These are phyloP conservation scores for Macrobrachium rosenbergii DNA, from an alignment of 1,140 invertebrate genomes.

Conservation along the genomic window DNA sequence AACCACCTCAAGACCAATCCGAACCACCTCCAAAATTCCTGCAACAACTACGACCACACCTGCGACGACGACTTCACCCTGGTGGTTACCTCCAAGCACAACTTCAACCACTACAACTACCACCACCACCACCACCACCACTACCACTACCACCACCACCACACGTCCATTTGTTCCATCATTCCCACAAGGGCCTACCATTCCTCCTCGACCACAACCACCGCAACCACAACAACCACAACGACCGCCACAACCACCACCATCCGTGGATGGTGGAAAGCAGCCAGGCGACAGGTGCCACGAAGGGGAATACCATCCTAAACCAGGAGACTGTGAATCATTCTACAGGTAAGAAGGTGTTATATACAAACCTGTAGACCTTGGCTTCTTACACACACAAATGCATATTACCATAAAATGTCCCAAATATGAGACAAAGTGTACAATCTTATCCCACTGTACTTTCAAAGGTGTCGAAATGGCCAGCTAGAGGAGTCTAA, in stretches of 20 bases:
- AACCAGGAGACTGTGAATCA: slow-evolving; percentile 19
- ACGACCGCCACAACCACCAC: background rate
- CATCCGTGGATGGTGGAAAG: background rate
- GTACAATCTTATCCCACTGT: too few relatives aligned
- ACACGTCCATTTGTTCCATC: background rate
- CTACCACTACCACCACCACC: background rate
- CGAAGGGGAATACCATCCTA: background rate
- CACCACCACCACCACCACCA: background rate
- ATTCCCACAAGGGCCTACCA: background rate
- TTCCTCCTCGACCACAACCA: background rate
- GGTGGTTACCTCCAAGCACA: background rate
- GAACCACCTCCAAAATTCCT: background rate
- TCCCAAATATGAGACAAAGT: too few relatives aligned
- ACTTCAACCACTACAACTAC: background rate
- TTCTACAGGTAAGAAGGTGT: slow-evolving; percentile 41
- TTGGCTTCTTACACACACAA: background rate
- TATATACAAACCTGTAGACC: background rate
- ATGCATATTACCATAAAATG: too few relatives aligned
- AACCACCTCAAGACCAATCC: background rate
- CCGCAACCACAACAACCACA: background rate
- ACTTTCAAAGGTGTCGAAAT: slow-evolving; percentile 70
- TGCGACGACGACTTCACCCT: background rate
- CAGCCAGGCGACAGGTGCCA: slow-evolving; percentile 30
- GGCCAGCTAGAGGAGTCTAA: slow-evolving; percentile 78
- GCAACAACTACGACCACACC: background rate